Percentiles rank a stretch among this genome's conserved stretches.
Conservation (phyloP, 2,888 invertebrate genomes). For the Lampropteryx suffumata region DNA sequence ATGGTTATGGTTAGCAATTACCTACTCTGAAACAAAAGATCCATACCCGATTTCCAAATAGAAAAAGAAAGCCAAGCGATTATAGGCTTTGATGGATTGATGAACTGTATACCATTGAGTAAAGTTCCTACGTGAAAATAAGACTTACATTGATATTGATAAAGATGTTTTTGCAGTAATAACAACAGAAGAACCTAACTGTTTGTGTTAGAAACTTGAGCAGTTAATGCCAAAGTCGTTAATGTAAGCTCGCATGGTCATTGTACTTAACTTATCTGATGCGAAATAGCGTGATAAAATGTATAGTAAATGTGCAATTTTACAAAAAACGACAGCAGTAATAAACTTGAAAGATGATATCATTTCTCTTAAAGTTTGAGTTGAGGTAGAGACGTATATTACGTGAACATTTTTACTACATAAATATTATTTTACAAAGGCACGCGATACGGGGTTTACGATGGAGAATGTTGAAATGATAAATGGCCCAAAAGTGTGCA, state of each 20-base stretch:
- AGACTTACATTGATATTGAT: background rate
- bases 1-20: conserved; percentile 39
- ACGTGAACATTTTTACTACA: conserved; percentile 8
- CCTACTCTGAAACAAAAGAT: background rate
- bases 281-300: conserved; percentile 15
- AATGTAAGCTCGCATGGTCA: conserved; percentile 2
- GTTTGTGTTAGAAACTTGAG: conserved; percentile 9
- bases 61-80: conserved; percentile 16
- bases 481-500: conserved; percentile 12
- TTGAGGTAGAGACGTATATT: conserved; percentile 18
- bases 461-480: conserved; percentile 21
- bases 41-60: conserved; percentile 10
- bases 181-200: conserved; percentile 5
- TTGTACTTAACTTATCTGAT: background rate
- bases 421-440: conserved; percentile 14
- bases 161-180: conserved; percentile 10
- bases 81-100: conserved; percentile 15
- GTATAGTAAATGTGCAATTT: conserved; percentile 16
- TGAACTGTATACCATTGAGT: conserved; percentile 5
- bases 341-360: conserved; percentile 26
- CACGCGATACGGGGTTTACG: conserved; percentile 14
- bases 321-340: conserved; percentile 19
- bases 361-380: conserved; percentile 9
- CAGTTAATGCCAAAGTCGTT: conserved; percentile 12
- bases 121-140: background rate